Percentiles rank a stretch among this genome's conserved stretches.
These are phyloP conservation scores for Ectemnius continuus DNA, from an alignment of 2,888 invertebrate species.

Conservation along the genomic window DNA sequence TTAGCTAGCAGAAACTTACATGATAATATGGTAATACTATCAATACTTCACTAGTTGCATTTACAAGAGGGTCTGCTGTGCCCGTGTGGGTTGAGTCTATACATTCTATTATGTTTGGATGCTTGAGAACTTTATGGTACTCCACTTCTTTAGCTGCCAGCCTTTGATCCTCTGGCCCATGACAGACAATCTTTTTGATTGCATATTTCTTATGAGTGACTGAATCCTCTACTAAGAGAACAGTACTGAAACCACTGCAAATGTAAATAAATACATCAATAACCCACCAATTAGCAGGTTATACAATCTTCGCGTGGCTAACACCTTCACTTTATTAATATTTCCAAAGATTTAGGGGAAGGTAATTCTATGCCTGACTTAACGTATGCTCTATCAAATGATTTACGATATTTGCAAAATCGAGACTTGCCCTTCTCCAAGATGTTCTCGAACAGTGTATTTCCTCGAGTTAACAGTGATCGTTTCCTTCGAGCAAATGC, in stretches of 20 bases:
- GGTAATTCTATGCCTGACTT: neutral
- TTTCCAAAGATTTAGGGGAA: neutral
- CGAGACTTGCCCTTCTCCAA: constrained; percentile 86
- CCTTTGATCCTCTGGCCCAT: constrained; percentile 87
- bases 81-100: constrained; percentile 84
- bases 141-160: constrained; percentile 86
- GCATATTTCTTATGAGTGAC: constrained; percentile 85
- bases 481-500: constrained; percentile 87
- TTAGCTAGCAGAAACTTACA: constrained; percentile 72
- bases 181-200: constrained; percentile 89
- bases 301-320: neutral
- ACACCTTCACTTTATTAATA: neutral
- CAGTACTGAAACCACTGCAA: constrained; percentile 89
- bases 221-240: constrained; percentile 86
- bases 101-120: constrained; percentile 86
- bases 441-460: constrained; percentile 84
- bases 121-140: constrained; percentile 84
- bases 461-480: constrained; percentile 85
- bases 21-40: constrained; percentile 88
- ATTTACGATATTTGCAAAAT: constrained; percentile 1
- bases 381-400: neutral
- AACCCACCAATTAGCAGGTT: neutral
- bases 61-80: constrained; percentile 83
- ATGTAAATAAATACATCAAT: constrained; percentile 37
- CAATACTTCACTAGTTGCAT: constrained; percentile 85